A percentile compares a stretch with the other conserved stretches of the same genome.
Conservation (phyloP, 1,140 invertebrate species). For the Papilio polyxenes region DNA sequence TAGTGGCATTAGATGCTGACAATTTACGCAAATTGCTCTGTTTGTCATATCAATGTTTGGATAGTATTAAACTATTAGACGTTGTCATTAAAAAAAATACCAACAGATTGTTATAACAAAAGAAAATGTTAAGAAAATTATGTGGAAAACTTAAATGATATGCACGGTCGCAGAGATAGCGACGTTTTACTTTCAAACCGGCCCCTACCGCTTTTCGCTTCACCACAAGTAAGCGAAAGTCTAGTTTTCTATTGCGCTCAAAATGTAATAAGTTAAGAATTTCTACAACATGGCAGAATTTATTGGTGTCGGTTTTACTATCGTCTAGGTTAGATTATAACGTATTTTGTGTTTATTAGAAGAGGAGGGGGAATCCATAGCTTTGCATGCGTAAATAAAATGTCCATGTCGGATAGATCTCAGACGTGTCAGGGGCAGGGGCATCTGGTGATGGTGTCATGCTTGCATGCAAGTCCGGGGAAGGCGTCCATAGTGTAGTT, state of each 20-base stretch:
- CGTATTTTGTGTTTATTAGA: neutral
- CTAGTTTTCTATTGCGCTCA: slow-evolving; percentile 25
- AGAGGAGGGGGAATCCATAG: neutral
- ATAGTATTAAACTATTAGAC: neutral
- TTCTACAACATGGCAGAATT: neutral
- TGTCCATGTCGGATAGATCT: neutral
- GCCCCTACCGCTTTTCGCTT: neutral
- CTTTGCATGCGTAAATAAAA: slow-evolving; percentile 37
- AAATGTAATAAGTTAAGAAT: neutral
- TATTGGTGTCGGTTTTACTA: neutral
- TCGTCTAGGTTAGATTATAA: neutral
- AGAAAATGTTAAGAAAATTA: neutral
- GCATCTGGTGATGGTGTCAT: slow-evolving; percentile 27
- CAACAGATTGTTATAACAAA: neutral
- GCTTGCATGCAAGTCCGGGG: slow-evolving; percentile 17
- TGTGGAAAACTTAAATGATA: neutral
- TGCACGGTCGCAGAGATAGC: slow-evolving; percentile 20
- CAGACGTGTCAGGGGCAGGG: neutral
- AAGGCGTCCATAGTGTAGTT: slow-evolving; percentile 22
- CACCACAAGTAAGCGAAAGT: slow-evolving; percentile 8
- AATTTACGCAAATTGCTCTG: slow-evolving; percentile 3
- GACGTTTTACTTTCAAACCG: slow-evolving; percentile 26
- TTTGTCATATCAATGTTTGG: slow-evolving; percentile 11
- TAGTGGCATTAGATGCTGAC: slow-evolving; percentile 18
- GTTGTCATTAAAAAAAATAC: neutral